Evolutionary conservation across 2,888 invertebrate genomes (phyloP).

Genomic region (Bruchidius siliquastri): DNA sequence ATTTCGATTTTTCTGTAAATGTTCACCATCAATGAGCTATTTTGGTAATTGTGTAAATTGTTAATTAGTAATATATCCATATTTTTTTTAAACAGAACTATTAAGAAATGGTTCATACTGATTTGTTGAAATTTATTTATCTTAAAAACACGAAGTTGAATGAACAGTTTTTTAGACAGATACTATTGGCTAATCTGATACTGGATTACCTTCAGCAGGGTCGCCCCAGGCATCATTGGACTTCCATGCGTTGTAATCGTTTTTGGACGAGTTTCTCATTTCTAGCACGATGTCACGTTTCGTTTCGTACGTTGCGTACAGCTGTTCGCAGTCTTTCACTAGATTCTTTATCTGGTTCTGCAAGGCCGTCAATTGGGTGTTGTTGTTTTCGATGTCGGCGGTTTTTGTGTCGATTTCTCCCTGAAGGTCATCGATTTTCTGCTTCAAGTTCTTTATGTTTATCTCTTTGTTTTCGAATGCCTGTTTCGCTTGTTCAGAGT

Average conservation of each 20-base stretch:
- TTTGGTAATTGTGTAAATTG: no score
- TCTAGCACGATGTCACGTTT: conserved; percentile 51
- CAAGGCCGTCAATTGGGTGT: conserved; percentile 68
- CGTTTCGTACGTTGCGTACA: conserved; percentile 66
- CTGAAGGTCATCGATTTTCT: conserved; percentile 70
- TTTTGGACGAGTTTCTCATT: conserved; percentile 45
- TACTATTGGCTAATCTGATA: not conserved
- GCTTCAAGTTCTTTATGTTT: conserved; percentile 56
- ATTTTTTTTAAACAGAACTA: no score
- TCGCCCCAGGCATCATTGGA: conserved; percentile 50
- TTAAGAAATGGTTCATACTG: no score
- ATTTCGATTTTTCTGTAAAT: conserved; percentile 42
- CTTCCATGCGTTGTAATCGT: conserved; percentile 56
- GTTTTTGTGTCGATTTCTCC: conserved; percentile 75
- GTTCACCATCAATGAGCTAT: not conserved
- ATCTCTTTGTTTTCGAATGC: conserved; percentile 65
- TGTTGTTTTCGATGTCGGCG: conserved; percentile 76
- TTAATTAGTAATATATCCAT: no score
- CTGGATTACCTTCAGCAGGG: conserved; percentile 9
- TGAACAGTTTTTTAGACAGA: no score
- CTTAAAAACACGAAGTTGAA: no score
- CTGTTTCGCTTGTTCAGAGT: conserved; percentile 54
- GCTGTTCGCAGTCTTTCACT: conserved; percentile 62
- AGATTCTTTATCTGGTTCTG: conserved; percentile 63
- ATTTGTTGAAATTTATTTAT: no score